These are phyloP conservation scores for Catocala fraxini DNA, from an alignment of 2,888 invertebrate species.

Conservation along the genomic window DNA sequence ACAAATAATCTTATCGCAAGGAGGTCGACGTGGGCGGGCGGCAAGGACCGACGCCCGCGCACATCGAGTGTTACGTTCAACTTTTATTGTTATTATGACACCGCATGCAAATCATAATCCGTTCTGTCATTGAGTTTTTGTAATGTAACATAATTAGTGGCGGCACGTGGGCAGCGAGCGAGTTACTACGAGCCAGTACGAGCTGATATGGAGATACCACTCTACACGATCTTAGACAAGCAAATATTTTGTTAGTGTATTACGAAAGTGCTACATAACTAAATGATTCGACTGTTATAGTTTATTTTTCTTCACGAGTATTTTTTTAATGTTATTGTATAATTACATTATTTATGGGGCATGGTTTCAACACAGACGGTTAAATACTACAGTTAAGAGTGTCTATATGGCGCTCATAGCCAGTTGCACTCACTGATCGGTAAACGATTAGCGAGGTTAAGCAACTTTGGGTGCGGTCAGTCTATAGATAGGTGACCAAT, in stretches of 20 bases:
- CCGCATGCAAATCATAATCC: conserved; percentile 72
- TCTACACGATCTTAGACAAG: conserved; percentile 27
- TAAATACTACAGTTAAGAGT: too few relatives aligned
- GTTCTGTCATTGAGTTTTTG: conserved; percentile 74
- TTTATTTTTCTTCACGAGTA: too few relatives aligned
- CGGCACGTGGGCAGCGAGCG: conserved; percentile 57
- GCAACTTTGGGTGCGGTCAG: too few relatives aligned
- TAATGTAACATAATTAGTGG: conserved; percentile 60
- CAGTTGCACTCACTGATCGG: too few relatives aligned
- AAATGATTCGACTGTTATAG: too few relatives aligned
- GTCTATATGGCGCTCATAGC: too few relatives aligned
- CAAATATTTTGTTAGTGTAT: conserved; percentile 14
- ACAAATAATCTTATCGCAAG: conserved; percentile 31
- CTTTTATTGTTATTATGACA: conserved; percentile 63
- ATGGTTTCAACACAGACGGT: too few relatives aligned
- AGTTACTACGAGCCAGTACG: conserved; percentile 45
- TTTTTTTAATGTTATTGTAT: too few relatives aligned
- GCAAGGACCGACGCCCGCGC: conserved; percentile 60
- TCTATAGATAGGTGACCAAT: too few relatives aligned
- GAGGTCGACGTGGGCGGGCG: conserved; percentile 55
- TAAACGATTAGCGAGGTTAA: too few relatives aligned
- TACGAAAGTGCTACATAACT: too few relatives aligned
- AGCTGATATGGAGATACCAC: conserved; percentile 40
- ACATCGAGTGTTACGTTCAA: conserved; percentile 30
- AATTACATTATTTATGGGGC: too few relatives aligned